Evolutionary conservation across 1,140 invertebrate species (phyloP), one percentile per base, ranked within the genome.

Genomic region (Chrysopa pallens): DNA sequence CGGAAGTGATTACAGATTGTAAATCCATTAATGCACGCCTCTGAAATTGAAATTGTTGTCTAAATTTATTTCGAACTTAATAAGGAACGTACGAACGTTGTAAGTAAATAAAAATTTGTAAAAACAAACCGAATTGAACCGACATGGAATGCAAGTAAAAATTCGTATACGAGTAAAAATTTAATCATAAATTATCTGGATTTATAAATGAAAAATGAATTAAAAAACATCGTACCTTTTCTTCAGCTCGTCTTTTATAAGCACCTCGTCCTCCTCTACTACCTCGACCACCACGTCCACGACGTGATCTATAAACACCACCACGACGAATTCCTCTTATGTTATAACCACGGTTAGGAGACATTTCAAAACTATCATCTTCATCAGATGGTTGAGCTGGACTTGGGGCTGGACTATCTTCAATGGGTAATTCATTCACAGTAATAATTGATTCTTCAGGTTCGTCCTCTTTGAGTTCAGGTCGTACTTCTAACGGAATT

Each of bases 401-500:
- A 29, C 28, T 13, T 29, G 17, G 36, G 17, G 28, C 29, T 41
- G 23, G 6, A 28, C 17, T 17, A 12, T 12, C 29, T 8, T 28
- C 9, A 29, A 23, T 13, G 23, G 17, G 36, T 4, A 8, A 13
- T 38, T 38, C 36, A 11, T 8, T 8, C 2, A 8, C n/a, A 12
- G 8, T 15, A 13, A 38, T 8, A 12, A 14, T 8, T 8, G 11
- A n/a, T 38, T 8, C n/a, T 8, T 29, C 29, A 9, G n/a, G 13
- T 29, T 33, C 40, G 6, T 41, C 40, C 6, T 17, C 29, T 31
- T 41, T 41, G 13, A 41, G 6, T 33, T 41, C 40, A 1, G 40
- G 40, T 41, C 29, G 29, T 3, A 41, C 29, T 33, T 31, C 40
- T 31, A 41, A 31, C n/a, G 40, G 40, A 31, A n/a, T 31, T 27